Evolutionary conservation across 2,797 vertebrate genomes (phyloP).

Genomic region (Peromyscus attwateri): DNA sequence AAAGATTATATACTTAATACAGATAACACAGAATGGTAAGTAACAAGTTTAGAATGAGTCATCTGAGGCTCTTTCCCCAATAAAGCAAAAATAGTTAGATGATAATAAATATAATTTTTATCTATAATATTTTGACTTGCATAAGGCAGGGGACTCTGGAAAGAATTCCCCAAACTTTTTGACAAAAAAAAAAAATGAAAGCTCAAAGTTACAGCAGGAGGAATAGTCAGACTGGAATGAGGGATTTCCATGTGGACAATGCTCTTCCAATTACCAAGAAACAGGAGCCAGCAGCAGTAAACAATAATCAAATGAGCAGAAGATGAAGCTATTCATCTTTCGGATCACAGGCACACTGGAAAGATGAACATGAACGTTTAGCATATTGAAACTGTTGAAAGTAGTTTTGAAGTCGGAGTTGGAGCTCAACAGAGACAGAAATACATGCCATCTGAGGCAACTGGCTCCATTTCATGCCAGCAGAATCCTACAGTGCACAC

Average conservation of each 20-base stretch:
- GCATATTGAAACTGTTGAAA: not conserved
- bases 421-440: slow-evolving; percentile 4
- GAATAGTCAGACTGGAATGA: not conserved
- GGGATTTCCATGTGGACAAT: not conserved
- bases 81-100: not conserved
- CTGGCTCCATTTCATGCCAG: not conserved
- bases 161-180: not conserved
- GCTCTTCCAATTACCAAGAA: not conserved
- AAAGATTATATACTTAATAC: not conserved
- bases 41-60: not conserved
- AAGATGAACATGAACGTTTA: not conserved
- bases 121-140: not conserved
- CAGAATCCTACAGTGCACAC: not conserved
- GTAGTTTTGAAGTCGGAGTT: not conserved
- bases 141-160: not conserved
- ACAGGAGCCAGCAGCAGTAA: not conserved
- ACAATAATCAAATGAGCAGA: not conserved
- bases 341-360: too few species aligned
- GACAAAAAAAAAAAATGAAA: not conserved
- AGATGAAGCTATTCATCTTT: not conserved
- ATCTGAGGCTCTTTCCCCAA: not conserved
- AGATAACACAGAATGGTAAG: not conserved
- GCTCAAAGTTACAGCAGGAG: not conserved
- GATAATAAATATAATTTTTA: not conserved
- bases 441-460: not conserved